Evolutionary conservation across 2,888 invertebrate species (phyloP).

Genomic region (Eupithecia pulchellata): DNA sequence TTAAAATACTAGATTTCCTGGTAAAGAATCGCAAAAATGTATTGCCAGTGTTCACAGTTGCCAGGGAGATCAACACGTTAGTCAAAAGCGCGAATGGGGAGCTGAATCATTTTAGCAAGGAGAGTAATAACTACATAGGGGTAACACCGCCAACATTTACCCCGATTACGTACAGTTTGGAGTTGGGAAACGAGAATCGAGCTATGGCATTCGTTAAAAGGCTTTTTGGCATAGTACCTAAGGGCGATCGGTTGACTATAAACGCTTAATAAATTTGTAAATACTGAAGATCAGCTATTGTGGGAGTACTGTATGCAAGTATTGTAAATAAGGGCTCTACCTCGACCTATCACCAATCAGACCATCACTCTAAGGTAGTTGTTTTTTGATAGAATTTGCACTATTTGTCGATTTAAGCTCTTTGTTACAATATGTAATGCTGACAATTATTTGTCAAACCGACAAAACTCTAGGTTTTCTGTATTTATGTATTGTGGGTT

Average conservation of each 20-base stretch:
- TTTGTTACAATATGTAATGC: no score
- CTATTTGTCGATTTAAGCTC: no score
- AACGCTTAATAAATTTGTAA: slow-evolving; percentile 35
- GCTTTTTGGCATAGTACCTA: slow-evolving; percentile 46
- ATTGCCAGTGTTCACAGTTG: slow-evolving; percentile 65
- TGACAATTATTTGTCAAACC: no score
- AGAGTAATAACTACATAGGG: slow-evolving; percentile 68
- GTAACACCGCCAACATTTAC: slow-evolving; percentile 50
- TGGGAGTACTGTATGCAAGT: background rate
- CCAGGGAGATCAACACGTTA: slow-evolving; percentile 70
- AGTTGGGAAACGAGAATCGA: slow-evolving; percentile 60
- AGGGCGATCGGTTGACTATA: slow-evolving; percentile 63
- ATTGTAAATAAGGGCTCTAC: no score
- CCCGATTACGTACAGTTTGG: slow-evolving; percentile 60
- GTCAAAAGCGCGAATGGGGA: slow-evolving; percentile 68
- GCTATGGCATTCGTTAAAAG: slow-evolving; percentile 59
- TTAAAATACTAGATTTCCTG: slow-evolving; percentile 63
- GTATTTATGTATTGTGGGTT: no score
- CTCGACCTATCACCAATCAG: no score
- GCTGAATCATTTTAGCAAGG: slow-evolving; percentile 62
- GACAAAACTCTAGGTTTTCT: no score
- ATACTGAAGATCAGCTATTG: background rate
- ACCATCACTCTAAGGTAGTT: no score
- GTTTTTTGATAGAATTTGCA: no score
- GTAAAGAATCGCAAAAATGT: slow-evolving; percentile 60